These are phyloP conservation scores for Uloborus diversus DNA, from an alignment of 1,140 invertebrate species.

Conservation along the genomic window DNA sequence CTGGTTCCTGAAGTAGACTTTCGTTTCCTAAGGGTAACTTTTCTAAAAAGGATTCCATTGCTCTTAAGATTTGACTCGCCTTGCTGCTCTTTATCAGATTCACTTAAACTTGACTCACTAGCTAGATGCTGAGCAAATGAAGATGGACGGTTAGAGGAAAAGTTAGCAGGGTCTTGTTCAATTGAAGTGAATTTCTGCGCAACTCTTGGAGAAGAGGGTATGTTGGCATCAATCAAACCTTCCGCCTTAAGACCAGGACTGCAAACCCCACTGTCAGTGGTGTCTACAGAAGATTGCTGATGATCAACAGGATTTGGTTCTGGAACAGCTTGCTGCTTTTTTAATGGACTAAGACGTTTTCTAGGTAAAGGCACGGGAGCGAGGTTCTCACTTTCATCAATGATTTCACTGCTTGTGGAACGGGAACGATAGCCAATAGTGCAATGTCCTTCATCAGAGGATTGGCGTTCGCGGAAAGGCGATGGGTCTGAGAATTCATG, in stretches of 20 bases:
- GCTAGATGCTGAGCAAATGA: conserved; percentile 10
- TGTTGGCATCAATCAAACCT: neutral
- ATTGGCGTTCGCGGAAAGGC: conserved; percentile 34
- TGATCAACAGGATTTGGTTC: conserved; percentile 45
- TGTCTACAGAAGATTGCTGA: conserved; percentile 49
- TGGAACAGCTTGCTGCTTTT: conserved; percentile 57
- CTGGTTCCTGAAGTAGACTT: conserved; percentile 20
- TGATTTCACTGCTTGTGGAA: conserved; percentile 55
- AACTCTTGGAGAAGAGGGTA: conserved; percentile 8
- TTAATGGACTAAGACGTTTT: conserved; percentile 53
- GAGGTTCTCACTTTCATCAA: conserved; percentile 34
- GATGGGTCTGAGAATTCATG: neutral
- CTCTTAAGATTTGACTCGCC: neutral
- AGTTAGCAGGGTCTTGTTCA: conserved; percentile 12
- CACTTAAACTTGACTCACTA: conserved; percentile 54
- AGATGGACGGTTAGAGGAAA: conserved; percentile 10
- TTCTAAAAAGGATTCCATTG: conserved; percentile 67
- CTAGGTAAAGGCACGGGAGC: conserved; percentile 39
- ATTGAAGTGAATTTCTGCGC: neutral
- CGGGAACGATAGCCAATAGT: conserved; percentile 40
- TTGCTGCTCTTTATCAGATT: conserved; percentile 64
- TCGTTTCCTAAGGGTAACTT: conserved; percentile 66
- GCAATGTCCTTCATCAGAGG: conserved; percentile 54
- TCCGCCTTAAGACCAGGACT: conserved; percentile 43
- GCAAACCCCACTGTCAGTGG: conserved; percentile 38